Conservation (phyloP, 2,888 invertebrate genomes). For the Agrotis clavis region DNA sequence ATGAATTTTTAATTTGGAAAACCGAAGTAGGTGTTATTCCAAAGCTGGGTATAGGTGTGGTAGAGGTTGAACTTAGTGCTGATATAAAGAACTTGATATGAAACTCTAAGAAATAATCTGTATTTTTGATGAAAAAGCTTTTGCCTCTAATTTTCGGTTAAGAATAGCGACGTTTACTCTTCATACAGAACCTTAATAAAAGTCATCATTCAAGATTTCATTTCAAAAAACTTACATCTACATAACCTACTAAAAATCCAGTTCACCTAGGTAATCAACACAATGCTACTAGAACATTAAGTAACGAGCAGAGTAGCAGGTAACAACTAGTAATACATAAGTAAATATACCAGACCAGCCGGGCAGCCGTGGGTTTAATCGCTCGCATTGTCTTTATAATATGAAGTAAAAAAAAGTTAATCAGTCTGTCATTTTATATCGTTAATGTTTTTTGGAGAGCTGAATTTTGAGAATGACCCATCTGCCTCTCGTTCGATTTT, state of each 20-base stretch:
- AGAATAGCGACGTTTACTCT: neutral
- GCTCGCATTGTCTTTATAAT: conserved; percentile 83
- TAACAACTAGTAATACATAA: conserved; percentile 34
- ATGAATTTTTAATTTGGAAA: neutral
- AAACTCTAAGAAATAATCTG: no score
- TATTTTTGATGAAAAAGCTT: no score
- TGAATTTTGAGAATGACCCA: neutral
- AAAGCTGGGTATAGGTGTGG: neutral
- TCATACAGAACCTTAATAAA: neutral
- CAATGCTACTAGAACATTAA: conserved; percentile 54
- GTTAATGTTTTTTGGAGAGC: neutral
- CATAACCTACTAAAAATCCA: conserved; percentile 26
- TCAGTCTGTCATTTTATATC: neutral
- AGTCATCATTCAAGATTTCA: neutral
- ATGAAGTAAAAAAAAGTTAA: neutral
- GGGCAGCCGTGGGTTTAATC: conserved; percentile 80
- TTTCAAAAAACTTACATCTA: neutral
- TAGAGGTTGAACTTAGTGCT: neutral
- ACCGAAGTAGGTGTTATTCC: neutral
- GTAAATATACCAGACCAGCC: conserved; percentile 71
- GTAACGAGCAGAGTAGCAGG: conserved; percentile 43
- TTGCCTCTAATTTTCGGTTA: neutral
- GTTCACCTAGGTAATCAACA: conserved; percentile 17
- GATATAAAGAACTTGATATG: neutral
- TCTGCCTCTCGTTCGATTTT: neutral